These are phyloP conservation scores for Salarias fasciatus DNA, from an alignment of 2,797 vertebrate genomes.

Conservation along the genomic window DNA sequence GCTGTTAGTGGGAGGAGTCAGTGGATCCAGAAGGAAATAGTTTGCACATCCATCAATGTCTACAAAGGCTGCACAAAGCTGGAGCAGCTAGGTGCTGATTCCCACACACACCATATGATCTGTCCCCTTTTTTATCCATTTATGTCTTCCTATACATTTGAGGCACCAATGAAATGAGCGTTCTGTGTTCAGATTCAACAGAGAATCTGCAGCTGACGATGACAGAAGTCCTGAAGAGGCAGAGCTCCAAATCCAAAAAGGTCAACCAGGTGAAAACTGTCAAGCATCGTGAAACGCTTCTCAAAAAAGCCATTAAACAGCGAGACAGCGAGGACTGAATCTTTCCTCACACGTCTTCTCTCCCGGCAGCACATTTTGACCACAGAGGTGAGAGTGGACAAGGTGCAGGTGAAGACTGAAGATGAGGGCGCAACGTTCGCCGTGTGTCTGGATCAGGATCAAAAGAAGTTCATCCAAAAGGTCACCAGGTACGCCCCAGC, in stretches of 20 bases:
- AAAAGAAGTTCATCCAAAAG: constrained; percentile 94
- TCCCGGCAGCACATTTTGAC: constrained; percentile 83
- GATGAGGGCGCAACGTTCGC: constrained; percentile 85
- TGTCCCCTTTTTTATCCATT: too few species aligned
- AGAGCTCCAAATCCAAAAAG: constrained; percentile 92
- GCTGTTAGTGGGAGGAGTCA: constrained; percentile 89
- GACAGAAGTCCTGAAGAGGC: constrained; percentile 91
- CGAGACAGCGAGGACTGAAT: too few species aligned
- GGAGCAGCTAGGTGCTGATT: constrained; percentile 85
- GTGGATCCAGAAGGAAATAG: constrained; percentile 86
- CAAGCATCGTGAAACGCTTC: too few species aligned
- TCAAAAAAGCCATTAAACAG: too few species aligned
- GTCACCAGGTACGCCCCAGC: constrained; percentile 76
- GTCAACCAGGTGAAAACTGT: constrained; percentile 89
- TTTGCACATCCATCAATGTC: constrained; percentile 92
- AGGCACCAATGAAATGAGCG: too few species aligned
- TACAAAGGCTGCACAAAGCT: constrained; percentile 87
- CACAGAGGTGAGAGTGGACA: constrained; percentile 91
- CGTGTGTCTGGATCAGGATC: constrained; percentile 94
- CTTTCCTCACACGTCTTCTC: not conserved
- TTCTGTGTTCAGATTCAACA: constrained; percentile 78
- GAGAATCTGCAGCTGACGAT: constrained; percentile 89
- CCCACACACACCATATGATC: too few species aligned
- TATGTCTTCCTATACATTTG: too few species aligned
- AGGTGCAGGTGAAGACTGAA: constrained; percentile 82